Percentiles rank a stretch among this genome's conserved stretches.
Evolutionary conservation across 2,888 invertebrate genomes (phyloP).

Genomic region (Nomada goodeniana): DNA sequence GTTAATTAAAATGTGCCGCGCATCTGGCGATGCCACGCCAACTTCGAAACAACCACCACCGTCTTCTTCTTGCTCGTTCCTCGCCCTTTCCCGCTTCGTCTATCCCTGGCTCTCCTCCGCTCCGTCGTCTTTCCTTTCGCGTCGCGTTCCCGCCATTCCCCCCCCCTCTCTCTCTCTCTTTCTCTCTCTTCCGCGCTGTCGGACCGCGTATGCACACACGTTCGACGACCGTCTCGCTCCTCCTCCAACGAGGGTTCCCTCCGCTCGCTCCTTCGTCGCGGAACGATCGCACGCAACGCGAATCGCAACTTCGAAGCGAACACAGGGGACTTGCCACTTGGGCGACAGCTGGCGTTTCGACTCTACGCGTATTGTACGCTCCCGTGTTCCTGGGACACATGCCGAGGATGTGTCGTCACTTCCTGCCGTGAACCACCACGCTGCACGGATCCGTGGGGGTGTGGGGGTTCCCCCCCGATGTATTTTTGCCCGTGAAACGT

Average conservation of each 20-base stretch:
- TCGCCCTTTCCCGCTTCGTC: slow-evolving; percentile 2
- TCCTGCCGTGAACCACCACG: slow-evolving; percentile 67
- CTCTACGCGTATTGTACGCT: slow-evolving; percentile 47
- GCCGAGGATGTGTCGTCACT: slow-evolving; percentile 78
- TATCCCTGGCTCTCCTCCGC: slow-evolving; percentile 3
- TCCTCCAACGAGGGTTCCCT: not conserved
- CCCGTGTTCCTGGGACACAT: slow-evolving; percentile 56
- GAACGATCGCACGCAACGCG: slow-evolving; percentile 17
- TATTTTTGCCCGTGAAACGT: slow-evolving; percentile 30
- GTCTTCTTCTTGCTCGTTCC: slow-evolving; percentile 5
- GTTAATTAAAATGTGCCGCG: slow-evolving; percentile 83
- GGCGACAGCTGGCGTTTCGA: slow-evolving; percentile 76
- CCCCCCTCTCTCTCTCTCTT: not conserved
- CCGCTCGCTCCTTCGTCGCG: slow-evolving; percentile 25
- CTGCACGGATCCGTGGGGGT: not conserved
- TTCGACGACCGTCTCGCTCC: slow-evolving; percentile 16
- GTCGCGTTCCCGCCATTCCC: slow-evolving; percentile 2
- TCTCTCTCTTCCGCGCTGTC: not conserved
- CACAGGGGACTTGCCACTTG: slow-evolving; percentile 76
- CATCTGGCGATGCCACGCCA: slow-evolving; percentile 77
- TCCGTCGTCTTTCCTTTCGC: slow-evolving; percentile 22
- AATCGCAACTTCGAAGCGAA: slow-evolving; percentile 47
- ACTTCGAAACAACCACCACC: slow-evolving; percentile 36
- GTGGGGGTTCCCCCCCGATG: not conserved
- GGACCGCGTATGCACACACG: not conserved